Evolutionary conservation across 1,140 invertebrate genomes (phyloP).

Genomic region (Brachionus calyciflorus): DNA sequence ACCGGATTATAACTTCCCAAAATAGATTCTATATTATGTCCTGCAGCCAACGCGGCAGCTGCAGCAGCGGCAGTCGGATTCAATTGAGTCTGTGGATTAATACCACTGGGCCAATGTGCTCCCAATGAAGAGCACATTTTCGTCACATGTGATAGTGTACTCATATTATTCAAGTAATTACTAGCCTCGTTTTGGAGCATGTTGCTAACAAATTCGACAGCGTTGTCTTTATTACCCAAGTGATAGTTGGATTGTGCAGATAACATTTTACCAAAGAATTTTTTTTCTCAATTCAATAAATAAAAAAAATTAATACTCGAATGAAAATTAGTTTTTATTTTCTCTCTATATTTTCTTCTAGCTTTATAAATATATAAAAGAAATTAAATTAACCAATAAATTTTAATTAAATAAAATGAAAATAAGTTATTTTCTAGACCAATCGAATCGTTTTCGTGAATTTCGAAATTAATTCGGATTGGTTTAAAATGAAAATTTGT

Average conservation of each 20-base stretch:
- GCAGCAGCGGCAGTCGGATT: neutral
- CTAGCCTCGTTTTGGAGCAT: conserved; percentile 22
- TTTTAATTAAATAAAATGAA: neutral
- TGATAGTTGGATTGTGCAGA: conserved; percentile 21
- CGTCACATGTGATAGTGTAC: conserved; percentile 6
- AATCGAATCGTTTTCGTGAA: neutral
- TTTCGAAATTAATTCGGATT: too few relatives aligned
- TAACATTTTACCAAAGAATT: conserved; percentile 18
- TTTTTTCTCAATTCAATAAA: conserved; percentile 1
- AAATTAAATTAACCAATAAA: conserved; percentile 28
- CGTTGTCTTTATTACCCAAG: neutral
- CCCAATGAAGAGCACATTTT: conserved; percentile 42
- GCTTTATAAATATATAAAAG: neutral
- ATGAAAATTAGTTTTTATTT: conserved; percentile 33
- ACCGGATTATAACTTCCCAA: neutral
- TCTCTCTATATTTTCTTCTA: neutral
- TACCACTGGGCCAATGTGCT: conserved; percentile 10
- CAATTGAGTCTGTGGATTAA: neutral
- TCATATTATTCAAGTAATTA: conserved; percentile 21
- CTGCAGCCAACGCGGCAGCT: neutral
- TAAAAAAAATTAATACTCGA: conserved; percentile 16
- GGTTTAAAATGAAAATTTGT: neutral
- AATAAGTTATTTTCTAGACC: neutral
- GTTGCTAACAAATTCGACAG: conserved; percentile 27
- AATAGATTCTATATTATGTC: conserved; percentile 45